Conservation (phyloP, 1,140 invertebrate species). For the Megathymus violae region DNA sequence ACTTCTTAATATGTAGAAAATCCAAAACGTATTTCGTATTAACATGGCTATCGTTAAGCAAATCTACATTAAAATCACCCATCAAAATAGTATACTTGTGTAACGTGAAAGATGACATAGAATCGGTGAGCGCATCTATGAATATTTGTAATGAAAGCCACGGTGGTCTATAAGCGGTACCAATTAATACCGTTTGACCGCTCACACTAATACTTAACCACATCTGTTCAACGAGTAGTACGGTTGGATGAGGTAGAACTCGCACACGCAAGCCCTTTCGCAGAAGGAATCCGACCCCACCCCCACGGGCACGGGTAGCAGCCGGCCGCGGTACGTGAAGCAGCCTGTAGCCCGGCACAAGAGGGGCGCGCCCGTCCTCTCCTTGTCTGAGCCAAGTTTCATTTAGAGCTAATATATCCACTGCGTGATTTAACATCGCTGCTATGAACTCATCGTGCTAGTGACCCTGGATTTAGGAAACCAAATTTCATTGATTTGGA, state of each 20-base stretch:
- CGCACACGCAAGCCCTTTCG: neutral
- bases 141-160: too few relatives aligned
- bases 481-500: slow-evolving; percentile 19
- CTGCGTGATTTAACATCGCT: slow-evolving; percentile 6
- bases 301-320: slow-evolving; percentile 28
- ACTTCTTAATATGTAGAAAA: too few relatives aligned
- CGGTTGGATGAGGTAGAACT: neutral
- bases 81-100: too few relatives aligned
- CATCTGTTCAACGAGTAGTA: slow-evolving; percentile 1
- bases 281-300: slow-evolving; percentile 35
- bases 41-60: too few relatives aligned
- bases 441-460: slow-evolving; percentile 35
- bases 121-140: too few relatives aligned
- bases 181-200: neutral
- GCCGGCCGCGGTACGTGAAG: slow-evolving; percentile 31
- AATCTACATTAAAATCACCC: too few relatives aligned
- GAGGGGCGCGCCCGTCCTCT: slow-evolving; percentile 9
- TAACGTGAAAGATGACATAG: too few relatives aligned
- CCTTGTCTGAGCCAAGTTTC: slow-evolving; percentile 25
- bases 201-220: neutral
- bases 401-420: slow-evolving; percentile 30
- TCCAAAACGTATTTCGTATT: too few relatives aligned
- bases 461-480: slow-evolving; percentile 35
- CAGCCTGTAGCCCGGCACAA: slow-evolving; percentile 35
- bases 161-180: neutral